Evolutionary conservation across 2,888 invertebrate species (phyloP).

Genomic region (Schizotus pectinicornis): DNA sequence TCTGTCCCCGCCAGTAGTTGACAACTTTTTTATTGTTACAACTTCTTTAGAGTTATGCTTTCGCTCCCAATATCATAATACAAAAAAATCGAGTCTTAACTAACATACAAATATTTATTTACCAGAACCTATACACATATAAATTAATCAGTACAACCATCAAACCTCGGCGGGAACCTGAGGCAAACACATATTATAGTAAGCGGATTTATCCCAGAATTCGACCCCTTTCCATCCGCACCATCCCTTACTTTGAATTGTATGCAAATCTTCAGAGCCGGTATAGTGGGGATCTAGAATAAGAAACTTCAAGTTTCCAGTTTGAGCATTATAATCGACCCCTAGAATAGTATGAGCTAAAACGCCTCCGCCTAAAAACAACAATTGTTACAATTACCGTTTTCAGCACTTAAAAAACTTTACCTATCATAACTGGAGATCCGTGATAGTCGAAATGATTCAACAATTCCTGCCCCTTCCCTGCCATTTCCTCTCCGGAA

Average conservation of each 20-base stretch:
- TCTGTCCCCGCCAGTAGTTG: no score
- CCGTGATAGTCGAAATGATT: constrained; percentile 93
- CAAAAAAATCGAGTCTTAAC: not conserved
- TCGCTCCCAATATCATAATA: no score
- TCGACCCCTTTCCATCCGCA: constrained; percentile 95
- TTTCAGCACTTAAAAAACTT: constrained; percentile 3
- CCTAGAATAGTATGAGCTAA: constrained; percentile 98
- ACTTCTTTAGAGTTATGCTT: no score
- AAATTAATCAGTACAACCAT: constrained; percentile 18
- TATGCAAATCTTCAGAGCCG: constrained; percentile 80
- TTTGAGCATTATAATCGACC: constrained; percentile 81
- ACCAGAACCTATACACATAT: not conserved
- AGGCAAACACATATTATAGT: constrained; percentile 97
- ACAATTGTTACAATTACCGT: constrained; percentile 21
- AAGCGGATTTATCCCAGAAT: constrained; percentile 95
- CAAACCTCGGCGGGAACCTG: constrained; percentile 65
- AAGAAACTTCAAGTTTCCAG: constrained; percentile 86
- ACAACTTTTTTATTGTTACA: no score
- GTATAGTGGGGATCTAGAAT: constrained; percentile 98
- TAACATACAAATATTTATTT: constrained; percentile 2
- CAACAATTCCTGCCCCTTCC: constrained; percentile 80
- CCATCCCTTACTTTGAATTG: constrained; percentile 86
- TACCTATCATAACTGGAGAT: constrained; percentile 98
- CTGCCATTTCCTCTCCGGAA: constrained; percentile 82
- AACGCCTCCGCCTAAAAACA: constrained; percentile 85